phyloP scores from a whole-genome alignment of 2,888 invertebrate genomes.

The Tetragnatha montana region DNA sequence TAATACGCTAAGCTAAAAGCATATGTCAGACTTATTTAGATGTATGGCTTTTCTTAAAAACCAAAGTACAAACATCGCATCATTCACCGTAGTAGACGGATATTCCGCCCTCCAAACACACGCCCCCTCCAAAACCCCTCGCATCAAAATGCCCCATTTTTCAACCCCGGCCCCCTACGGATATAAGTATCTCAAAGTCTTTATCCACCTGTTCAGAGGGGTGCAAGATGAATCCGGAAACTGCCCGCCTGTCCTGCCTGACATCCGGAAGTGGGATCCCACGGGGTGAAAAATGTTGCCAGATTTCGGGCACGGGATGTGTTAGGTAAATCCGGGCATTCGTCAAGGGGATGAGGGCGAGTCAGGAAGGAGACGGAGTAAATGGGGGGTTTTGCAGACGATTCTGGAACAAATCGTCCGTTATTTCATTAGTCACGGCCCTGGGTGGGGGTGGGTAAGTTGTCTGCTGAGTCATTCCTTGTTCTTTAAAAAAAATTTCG shows the following conservation, averaged over 20 bases:
- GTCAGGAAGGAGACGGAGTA: constrained; percentile 8
- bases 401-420: constrained; percentile 54
- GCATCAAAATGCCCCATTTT: too few species aligned
- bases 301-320: constrained; percentile 56
- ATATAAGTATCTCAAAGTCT: too few species aligned
- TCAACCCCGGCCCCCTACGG: too few species aligned
- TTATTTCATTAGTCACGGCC: constrained; percentile 56
- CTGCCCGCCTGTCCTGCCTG: constrained; percentile 27
- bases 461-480: not conserved
- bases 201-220: too few species aligned
- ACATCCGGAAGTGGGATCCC: constrained; percentile 52
- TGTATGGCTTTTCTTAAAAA: too few species aligned
- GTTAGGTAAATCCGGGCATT: constrained; percentile 59
- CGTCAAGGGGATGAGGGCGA: constrained; percentile 36
- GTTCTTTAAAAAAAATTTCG: not conserved
- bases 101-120: too few species aligned
- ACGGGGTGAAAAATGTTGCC: constrained; percentile 55
- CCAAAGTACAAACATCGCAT: too few species aligned
- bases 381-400: constrained; percentile 27
- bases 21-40: too few species aligned
- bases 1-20: too few species aligned
- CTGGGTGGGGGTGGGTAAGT: not conserved
- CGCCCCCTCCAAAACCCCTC: too few species aligned
- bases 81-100: too few species aligned
- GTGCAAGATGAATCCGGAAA: not conserved